Conservation (phyloP, 2,797 vertebrate genomes). For the Alfaro cultratus region DNA sequence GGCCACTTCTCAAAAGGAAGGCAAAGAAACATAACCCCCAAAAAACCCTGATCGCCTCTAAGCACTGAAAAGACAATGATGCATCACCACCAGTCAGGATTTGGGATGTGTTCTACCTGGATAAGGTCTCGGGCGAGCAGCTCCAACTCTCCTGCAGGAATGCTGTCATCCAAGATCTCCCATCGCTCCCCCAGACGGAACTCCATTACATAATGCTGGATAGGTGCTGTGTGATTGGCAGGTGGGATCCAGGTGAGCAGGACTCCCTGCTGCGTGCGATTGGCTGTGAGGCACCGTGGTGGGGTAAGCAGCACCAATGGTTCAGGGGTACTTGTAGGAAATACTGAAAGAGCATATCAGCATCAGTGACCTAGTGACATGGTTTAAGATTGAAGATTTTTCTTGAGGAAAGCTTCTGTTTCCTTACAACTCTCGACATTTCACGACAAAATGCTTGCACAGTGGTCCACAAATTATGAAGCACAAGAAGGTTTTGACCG, state of each 20-base stretch:
- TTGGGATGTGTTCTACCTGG: constrained; percentile 80
- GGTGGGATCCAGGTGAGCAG: constrained; percentile 92
- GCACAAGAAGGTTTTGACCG: not conserved
- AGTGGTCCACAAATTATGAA: not conserved
- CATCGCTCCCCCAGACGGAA: constrained; percentile 90
- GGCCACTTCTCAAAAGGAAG: too few relatives aligned
- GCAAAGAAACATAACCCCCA: not conserved
- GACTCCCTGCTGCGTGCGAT: constrained; percentile 89
- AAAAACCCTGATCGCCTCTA: not conserved
- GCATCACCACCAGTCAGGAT: not conserved
- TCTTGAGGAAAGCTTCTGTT: not conserved
- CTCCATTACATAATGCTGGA: constrained; percentile 90
- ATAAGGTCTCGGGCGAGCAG: constrained; percentile 91
- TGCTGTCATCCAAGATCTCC: constrained; percentile 89
- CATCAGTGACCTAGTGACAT: constrained; percentile 7
- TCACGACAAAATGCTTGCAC: not conserved
- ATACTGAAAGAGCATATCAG: constrained; percentile 72
- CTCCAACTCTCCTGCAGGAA: constrained; percentile 86
- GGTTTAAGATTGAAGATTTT: not conserved
- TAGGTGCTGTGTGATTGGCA: constrained; percentile 84
- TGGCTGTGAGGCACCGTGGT: constrained; percentile 90
- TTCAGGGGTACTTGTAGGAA: constrained; percentile 86
- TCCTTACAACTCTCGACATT: not conserved
- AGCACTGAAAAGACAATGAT: not conserved
- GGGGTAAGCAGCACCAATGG: constrained; percentile 89